Evolutionary conservation across 1,140 invertebrate species (phyloP).

Genomic region (Drosophila varians): DNA sequence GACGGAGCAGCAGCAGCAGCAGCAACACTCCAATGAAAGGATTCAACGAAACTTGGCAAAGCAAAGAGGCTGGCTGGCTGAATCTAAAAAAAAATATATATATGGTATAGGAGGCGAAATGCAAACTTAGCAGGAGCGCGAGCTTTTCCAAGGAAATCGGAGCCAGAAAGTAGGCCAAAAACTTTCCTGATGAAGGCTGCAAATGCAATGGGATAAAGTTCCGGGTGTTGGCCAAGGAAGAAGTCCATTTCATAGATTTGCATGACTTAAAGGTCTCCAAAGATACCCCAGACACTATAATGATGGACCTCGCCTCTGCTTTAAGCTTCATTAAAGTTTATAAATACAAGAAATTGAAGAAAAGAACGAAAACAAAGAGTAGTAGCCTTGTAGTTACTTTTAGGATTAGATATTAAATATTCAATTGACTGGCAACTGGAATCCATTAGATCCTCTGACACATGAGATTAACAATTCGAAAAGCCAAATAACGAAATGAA

Average conservation of each 20-base stretch:
- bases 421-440: not conserved
- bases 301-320: not conserved
- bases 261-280: slow-evolving; percentile 19
- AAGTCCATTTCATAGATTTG: slow-evolving; percentile 45
- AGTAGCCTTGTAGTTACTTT: not conserved
- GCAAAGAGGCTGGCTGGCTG: slow-evolving; percentile 55
- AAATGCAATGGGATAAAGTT: slow-evolving; percentile 42
- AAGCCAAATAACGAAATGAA: not conserved
- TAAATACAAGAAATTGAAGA: no score
- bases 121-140: slow-evolving; percentile 26
- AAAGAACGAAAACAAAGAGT: no score
- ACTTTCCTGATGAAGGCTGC: slow-evolving; percentile 36
- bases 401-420: not conserved
- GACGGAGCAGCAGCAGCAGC: not conserved
- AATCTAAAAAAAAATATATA: slow-evolving; percentile 19
- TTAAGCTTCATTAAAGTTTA: no score
- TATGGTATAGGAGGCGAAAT: slow-evolving; percentile 9
- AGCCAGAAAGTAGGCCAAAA: slow-evolving; percentile 42
- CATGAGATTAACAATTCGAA: slow-evolving; percentile 2
- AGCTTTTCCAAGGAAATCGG: slow-evolving; percentile 16
- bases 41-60: slow-evolving; percentile 58
- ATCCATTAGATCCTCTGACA: slow-evolving; percentile 10
- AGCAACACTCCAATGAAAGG: slow-evolving; percentile 51
- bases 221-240: slow-evolving; percentile 21
- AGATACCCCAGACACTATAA: not conserved